phyloP scores from a whole-genome alignment of 2,888 invertebrate species.

The Acanthopleura granulata region DNA sequence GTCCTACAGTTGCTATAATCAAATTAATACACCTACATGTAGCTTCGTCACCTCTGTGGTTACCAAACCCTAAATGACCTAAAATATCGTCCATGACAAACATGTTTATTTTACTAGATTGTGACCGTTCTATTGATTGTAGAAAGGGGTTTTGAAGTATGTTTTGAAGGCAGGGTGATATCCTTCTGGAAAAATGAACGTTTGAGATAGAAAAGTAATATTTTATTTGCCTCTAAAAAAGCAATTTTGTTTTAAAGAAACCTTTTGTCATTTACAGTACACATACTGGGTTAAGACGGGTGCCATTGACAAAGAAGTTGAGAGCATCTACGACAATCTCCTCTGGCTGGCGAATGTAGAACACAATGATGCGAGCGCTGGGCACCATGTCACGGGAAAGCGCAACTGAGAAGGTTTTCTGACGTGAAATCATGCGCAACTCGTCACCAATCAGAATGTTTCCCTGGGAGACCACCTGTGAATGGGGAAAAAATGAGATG shows the following conservation, averaged over 20 bases:
- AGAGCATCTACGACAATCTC: slow-evolving; percentile 92
- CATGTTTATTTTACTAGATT: no score
- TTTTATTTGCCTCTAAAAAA: no score
- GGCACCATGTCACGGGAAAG: slow-evolving; percentile 80
- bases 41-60: no score
- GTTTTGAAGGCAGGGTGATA: no score
- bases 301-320: slow-evolving; percentile 97
- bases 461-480: slow-evolving; percentile 87
- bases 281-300: slow-evolving; percentile 87
- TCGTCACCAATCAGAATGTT: slow-evolving; percentile 88
- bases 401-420: slow-evolving; percentile 72
- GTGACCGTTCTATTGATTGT: no score
- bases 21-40: no score
- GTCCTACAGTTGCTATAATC: no score
- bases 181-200: no score
- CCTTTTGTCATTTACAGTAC: not conserved
- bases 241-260: not conserved
- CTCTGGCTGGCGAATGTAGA: slow-evolving; percentile 84
- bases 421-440: slow-evolving; percentile 78
- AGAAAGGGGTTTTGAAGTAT: no score
- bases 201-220: no score
- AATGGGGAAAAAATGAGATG: not conserved
- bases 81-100: no score
- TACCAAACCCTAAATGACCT: no score
- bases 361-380: slow-evolving; percentile 89